Conservation (phyloP, 2,113 vertebrate species). For the Lanius ludovicianus region DNA sequence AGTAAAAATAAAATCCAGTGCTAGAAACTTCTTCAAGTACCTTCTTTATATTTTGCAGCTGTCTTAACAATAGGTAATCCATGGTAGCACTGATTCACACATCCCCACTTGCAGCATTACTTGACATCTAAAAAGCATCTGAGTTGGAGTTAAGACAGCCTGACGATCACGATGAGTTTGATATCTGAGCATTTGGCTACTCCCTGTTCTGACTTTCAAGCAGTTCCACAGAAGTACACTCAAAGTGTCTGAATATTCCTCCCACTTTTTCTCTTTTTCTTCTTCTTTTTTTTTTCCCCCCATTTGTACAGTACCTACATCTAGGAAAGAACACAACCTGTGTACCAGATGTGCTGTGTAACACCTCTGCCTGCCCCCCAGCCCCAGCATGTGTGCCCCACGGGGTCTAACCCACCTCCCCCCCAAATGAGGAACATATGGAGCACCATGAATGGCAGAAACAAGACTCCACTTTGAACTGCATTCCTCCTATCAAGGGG, state of each 20-base stretch:
- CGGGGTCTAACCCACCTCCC: not conserved
- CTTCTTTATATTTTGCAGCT: not conserved
- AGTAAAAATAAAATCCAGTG: not conserved
- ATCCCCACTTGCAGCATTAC: not conserved
- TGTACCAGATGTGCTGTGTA: constrained; percentile 35
- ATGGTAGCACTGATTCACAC: constrained; percentile 37
- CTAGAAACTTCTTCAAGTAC: constrained; percentile 26
- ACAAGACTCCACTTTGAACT: constrained; percentile 14
- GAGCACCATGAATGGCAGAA: constrained; percentile 28
- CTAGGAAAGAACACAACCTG: constrained; percentile 10
- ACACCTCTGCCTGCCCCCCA: constrained; percentile 12
- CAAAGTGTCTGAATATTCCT: constrained; percentile 31
- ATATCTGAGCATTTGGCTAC: not conserved
- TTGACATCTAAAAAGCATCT: constrained; percentile 38
- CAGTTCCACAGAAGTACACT: not conserved
- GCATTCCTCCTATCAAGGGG: constrained; percentile 39
- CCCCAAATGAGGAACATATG: constrained; percentile 58
- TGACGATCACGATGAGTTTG: not conserved
- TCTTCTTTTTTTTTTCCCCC: no score
- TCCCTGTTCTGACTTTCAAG: constrained; percentile 9
- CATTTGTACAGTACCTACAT: not conserved
- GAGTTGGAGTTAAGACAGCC: constrained; percentile 38
- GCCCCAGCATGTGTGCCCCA: not conserved
- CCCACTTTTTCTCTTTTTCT: not conserved
- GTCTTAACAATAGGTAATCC: constrained; percentile 32